A percentile compares a stretch with the other conserved stretches of the same genome.
Evolutionary conservation across 1,140 invertebrate genomes (phyloP).

Genomic region (Drosophila rhopaloa): DNA sequence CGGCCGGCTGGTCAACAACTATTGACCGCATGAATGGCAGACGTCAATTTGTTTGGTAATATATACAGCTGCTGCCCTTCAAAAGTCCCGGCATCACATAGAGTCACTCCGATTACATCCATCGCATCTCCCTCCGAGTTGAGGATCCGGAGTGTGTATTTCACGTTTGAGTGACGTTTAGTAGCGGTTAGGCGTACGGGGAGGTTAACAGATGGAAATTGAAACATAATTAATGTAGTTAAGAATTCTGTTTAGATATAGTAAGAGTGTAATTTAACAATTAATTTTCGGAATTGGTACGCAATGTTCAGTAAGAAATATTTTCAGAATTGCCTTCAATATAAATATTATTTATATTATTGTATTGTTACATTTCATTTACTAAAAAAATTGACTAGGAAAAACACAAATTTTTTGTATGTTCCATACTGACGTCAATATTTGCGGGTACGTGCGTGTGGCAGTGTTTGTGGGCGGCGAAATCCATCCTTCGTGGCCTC

Average conservation of each 20-base stretch:
- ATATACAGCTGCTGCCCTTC: conserved; percentile 34
- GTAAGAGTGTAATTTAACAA: no score
- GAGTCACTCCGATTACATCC: conserved; percentile 4
- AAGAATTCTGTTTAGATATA: no score
- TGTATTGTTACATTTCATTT: no score
- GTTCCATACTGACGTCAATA: conserved; percentile 44
- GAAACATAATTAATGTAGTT: no score
- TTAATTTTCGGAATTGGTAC: no score
- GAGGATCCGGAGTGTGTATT: conserved; percentile 10
- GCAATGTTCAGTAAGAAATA: no score
- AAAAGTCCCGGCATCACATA: background rate
- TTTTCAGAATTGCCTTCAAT: no score
- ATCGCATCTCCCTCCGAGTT: background rate
- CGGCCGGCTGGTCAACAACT: conserved; percentile 2
- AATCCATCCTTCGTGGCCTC: conserved; percentile 58
- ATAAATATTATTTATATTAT: no score
- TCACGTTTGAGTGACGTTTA: background rate
- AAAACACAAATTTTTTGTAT: background rate
- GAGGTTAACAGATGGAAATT: no score
- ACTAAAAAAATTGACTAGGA: no score
- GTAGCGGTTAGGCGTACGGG: no score
- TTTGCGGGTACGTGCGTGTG: conserved; percentile 22
- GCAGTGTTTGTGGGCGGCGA: conserved; percentile 12
- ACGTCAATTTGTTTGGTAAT: conserved; percentile 76
- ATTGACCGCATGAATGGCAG: conserved; percentile 34